Evolutionary conservation across 2,888 invertebrate species (phyloP).

Genomic region (Dasysyrphus albostriatus): DNA sequence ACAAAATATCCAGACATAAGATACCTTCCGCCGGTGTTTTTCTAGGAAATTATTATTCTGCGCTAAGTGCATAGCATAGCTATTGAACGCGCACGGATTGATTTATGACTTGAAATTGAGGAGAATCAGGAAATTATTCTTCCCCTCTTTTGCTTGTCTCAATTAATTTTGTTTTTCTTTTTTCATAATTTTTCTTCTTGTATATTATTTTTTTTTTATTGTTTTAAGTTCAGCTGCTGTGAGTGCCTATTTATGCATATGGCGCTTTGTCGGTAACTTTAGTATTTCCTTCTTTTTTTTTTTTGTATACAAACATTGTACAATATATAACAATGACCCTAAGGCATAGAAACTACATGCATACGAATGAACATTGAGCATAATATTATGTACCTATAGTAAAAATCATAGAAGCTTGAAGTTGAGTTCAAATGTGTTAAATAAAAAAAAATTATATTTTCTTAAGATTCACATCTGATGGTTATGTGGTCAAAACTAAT

Average conservation of each 20-base stretch:
- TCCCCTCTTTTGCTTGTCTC: constrained; percentile 41
- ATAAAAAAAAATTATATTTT: neutral
- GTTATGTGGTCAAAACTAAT: neutral
- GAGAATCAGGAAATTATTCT: constrained; percentile 76
- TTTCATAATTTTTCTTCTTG: constrained; percentile 13
- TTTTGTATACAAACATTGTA: neutral
- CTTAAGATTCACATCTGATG: neutral
- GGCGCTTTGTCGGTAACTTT: constrained; percentile 68
- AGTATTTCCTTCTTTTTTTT: constrained; percentile 24
- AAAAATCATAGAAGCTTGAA: constrained; percentile 50
- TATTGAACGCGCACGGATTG: constrained; percentile 78
- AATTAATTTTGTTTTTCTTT: constrained; percentile 32
- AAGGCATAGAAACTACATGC: constrained; percentile 31
- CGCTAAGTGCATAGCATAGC: constrained; percentile 67
- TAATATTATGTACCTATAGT: neutral
- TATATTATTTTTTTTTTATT: neutral
- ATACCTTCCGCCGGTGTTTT: constrained; percentile 71
- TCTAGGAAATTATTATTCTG: constrained; percentile 72
- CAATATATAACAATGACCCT: constrained; percentile 22
- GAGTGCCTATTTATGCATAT: constrained; percentile 39
- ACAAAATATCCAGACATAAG: constrained; percentile 23
- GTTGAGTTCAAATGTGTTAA: neutral
- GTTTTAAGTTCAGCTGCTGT: constrained; percentile 53
- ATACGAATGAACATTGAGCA: constrained; percentile 59
- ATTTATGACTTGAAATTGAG: constrained; percentile 82